phyloP scores from a whole-genome alignment of 2,113 vertebrate genomes.

The Crotalus tigris region DNA sequence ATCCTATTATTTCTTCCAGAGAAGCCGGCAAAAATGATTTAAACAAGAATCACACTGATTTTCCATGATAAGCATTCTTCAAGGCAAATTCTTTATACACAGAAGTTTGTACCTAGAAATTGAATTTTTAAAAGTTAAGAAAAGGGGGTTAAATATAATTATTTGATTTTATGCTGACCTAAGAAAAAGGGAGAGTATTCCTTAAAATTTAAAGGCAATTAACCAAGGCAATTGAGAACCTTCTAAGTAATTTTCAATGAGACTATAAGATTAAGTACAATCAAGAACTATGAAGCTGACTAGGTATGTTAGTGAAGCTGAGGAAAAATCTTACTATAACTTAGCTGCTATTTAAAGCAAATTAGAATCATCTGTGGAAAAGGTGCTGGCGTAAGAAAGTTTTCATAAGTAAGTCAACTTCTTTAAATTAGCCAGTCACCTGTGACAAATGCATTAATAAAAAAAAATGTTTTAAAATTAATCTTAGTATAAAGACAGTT shows the following conservation, averaged over 20 bases:
- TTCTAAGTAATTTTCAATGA: neutral
- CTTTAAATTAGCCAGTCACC: neutral
- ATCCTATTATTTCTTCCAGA: neutral
- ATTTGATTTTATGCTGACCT: neutral
- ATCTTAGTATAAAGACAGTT: neutral
- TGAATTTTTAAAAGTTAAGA: neutral
- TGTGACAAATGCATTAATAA: neutral
- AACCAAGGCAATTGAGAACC: neutral
- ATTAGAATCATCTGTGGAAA: neutral
- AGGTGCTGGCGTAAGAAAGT: neutral
- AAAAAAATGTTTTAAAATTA: neutral
- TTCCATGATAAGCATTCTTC: neutral
- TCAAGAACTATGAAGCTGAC: neutral
- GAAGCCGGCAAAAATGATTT: neutral
- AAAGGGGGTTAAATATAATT: neutral
- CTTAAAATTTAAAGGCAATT: neutral
- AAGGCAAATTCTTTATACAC: neutral
- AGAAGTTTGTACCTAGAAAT: neutral
- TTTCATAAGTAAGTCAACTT: neutral
- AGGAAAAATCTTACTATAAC: neutral
- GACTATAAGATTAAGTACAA: neutral
- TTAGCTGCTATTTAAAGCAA: neutral
- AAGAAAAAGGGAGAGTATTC: neutral
- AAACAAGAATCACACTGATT: neutral
- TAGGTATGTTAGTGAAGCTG: neutral